Percentiles rank a stretch among this genome's conserved stretches.
phyloP scores from a whole-genome alignment of 2,113 vertebrate species.

The Triplophysa tibetana region DNA sequence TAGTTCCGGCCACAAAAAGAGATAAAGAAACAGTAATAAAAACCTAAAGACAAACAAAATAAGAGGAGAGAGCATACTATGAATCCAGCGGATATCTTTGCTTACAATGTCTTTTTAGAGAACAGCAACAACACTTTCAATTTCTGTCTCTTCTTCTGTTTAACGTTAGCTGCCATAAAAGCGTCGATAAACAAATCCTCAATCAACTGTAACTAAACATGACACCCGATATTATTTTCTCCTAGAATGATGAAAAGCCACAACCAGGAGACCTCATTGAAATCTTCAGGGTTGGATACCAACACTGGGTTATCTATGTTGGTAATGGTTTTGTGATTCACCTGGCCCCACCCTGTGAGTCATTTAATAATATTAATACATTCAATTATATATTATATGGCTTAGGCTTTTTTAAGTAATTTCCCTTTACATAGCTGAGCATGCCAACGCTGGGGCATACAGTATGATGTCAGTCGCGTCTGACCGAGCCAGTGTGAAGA shows the following conservation, averaged over 20 bases:
- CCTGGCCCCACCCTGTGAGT: constrained; percentile 78
- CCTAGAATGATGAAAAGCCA: constrained; percentile 69
- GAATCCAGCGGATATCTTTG: no score
- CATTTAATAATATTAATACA: neutral
- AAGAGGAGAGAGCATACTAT: no score
- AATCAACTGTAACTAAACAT: neutral
- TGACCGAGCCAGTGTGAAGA: constrained; percentile 77
- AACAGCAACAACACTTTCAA: neutral
- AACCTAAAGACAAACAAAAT: no score
- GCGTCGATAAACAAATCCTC: neutral
- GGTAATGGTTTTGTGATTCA: constrained; percentile 82
- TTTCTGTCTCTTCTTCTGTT: neutral
- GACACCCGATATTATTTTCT: neutral
- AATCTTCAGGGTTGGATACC: constrained; percentile 76
- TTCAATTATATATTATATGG: neutral
- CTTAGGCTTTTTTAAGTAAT: neutral
- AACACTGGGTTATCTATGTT: constrained; percentile 85
- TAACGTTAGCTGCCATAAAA: neutral
- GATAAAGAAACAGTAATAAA: neutral
- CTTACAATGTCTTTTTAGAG: neutral
- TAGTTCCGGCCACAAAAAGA: no score
- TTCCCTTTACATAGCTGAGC: constrained; percentile 64
- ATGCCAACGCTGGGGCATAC: constrained; percentile 52
- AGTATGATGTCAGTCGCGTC: constrained; percentile 77
- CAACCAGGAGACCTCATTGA: constrained; percentile 83